Percentiles rank a stretch among this genome's conserved stretches.
Evolutionary conservation across 2,113 vertebrate species (phyloP).

Genomic region (Choloepus hoffmanni): DNA sequence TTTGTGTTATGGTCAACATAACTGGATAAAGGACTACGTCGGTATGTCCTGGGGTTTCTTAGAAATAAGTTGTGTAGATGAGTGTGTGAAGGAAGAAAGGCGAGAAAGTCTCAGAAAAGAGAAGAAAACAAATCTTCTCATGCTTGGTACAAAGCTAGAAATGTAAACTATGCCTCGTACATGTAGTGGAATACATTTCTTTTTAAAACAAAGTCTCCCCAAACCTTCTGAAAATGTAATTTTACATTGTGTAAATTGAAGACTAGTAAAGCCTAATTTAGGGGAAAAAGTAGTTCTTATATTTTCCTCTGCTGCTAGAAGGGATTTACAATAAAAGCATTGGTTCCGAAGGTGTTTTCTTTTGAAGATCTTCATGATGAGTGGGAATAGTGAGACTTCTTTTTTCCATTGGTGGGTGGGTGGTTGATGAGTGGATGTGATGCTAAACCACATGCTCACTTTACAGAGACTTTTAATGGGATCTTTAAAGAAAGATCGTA

Average conservation of each 20-base stretch:
- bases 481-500: neutral
- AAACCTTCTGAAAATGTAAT: slow-evolving; percentile 10
- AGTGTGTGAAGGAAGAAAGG: neutral
- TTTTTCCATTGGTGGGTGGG: neutral
- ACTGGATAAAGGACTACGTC: neutral
- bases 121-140: neutral
- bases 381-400: neutral
- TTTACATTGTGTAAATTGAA: neutral
- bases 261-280: neutral
- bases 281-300: slow-evolving; percentile 1
- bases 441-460: neutral
- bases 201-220: neutral
- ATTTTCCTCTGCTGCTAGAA: neutral
- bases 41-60: neutral
- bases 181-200: neutral
- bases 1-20: neutral
- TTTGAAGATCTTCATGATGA: neutral
- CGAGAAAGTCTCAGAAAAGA: neutral
- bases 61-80: neutral
- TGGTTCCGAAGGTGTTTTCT: slow-evolving; percentile 31
- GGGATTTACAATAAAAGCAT: slow-evolving; percentile 14
- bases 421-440: neutral
- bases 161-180: neutral
- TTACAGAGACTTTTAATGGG: neutral
- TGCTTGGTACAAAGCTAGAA: neutral